phyloP scores from a whole-genome alignment of 2,888 invertebrate genomes.

The Scaptomyza reducta region DNA sequence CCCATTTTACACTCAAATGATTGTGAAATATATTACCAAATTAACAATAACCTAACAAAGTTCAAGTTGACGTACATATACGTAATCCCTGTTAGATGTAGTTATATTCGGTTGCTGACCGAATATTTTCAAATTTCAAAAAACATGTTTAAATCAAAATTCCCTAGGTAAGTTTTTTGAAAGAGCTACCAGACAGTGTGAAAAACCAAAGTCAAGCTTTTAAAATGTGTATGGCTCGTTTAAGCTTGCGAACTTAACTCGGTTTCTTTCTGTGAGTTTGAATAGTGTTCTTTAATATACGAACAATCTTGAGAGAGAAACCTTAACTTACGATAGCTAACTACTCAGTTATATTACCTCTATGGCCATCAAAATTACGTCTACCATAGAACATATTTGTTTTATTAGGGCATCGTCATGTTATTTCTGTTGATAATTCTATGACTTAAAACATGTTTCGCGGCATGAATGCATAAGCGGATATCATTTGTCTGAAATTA shows the following conservation, averaged over 20 bases:
- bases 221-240: conserved; percentile 29
- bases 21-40: conserved; percentile 28
- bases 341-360: conserved; percentile 21
- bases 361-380: conserved; percentile 18
- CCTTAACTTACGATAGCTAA: conserved; percentile 1
- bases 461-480: conserved; percentile 57
- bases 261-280: conserved; percentile 22
- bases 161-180: conserved; percentile 24
- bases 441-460: conserved; percentile 64
- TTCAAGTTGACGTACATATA: conserved; percentile 7
- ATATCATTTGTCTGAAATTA: conserved; percentile 56
- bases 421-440: conserved; percentile 56
- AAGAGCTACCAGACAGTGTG: conserved; percentile 25
- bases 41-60: conserved; percentile 21
- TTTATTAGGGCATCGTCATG: conserved; percentile 24
- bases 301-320: too few species aligned
- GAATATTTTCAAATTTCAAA: too few species aligned
- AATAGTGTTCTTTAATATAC: conserved; percentile 11
- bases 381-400: conserved; percentile 24
- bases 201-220: conserved; percentile 59
- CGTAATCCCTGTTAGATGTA: neutral
- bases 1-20: conserved; percentile 1
- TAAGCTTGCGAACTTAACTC: conserved; percentile 26
- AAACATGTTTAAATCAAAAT: conserved; percentile 7
- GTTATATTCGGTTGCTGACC: neutral